Percentiles rank a stretch among this genome's conserved stretches.
These are phyloP conservation scores for Thereuonema tuberculata DNA, from an alignment of 1,140 invertebrate species.

Conservation along the genomic window DNA sequence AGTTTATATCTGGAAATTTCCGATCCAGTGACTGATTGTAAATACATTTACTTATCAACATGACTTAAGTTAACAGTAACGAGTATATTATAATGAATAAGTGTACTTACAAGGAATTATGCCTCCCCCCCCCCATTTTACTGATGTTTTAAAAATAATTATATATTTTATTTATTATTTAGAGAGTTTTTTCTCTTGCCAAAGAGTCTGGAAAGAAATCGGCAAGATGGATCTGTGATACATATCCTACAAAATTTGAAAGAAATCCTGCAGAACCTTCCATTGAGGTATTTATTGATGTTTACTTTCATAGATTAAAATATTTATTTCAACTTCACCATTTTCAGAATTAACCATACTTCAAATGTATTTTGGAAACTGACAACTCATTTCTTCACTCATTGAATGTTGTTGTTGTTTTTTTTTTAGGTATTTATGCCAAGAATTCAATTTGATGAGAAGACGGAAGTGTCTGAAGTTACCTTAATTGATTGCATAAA, in stretches of 20 bases:
- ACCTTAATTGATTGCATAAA: neutral
- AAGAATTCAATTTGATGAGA: neutral
- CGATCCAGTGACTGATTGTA: no score
- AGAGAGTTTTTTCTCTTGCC: constrained; percentile 59
- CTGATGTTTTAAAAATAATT: neutral
- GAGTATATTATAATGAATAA: no score
- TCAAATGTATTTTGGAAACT: no score
- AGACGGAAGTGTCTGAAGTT: neutral
- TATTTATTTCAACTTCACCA: no score
- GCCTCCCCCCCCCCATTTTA: neutral
- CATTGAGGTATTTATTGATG: constrained; percentile 29
- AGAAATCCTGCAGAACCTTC: constrained; percentile 52
- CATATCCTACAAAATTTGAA: constrained; percentile 60
- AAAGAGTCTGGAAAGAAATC: constrained; percentile 74
- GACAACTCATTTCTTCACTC: no score
- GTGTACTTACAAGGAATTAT: no score
- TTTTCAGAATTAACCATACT: no score
- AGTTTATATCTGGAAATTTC: no score
- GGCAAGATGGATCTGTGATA: constrained; percentile 63
- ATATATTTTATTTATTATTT: constrained; percentile 27
- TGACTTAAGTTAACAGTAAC: no score
- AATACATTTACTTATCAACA: no score
- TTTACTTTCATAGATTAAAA: neutral
- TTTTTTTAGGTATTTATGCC: neutral
- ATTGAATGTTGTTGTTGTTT: neutral